Conservation (phyloP, 2,797 vertebrate species). For the Melopsittacus undulatus region DNA sequence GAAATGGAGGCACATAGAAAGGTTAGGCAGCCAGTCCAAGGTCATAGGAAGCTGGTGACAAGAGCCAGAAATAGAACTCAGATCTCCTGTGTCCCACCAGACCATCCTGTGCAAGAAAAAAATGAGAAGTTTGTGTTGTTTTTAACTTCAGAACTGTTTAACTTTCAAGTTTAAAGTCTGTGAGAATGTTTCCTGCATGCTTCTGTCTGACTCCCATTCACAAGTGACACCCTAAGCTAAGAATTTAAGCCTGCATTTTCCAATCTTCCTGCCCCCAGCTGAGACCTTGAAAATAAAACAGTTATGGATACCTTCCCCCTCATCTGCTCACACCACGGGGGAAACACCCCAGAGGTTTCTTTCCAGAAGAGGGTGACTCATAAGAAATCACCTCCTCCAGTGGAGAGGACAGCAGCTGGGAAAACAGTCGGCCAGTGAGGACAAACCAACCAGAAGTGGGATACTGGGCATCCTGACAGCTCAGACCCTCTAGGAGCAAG, state of each 20-base stretch:
- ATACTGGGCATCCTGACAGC: background rate
- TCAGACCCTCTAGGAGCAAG: slow-evolving; percentile 21
- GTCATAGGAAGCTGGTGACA: slow-evolving; percentile 61
- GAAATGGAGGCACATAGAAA: slow-evolving; percentile 10
- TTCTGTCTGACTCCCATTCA: background rate
- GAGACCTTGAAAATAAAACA: slow-evolving; percentile 41
- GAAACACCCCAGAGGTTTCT: slow-evolving; percentile 38
- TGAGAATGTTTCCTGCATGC: slow-evolving; percentile 50
- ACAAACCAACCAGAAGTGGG: background rate
- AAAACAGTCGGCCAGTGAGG: slow-evolving; percentile 20
- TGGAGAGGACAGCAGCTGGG: slow-evolving; percentile 51
- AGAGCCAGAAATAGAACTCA: slow-evolving; percentile 46
- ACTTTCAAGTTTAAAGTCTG: slow-evolving; percentile 32
- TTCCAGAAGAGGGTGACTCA: slow-evolving; percentile 49
- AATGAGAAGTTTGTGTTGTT: slow-evolving; percentile 21
- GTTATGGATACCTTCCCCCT: background rate
- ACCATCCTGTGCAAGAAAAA: slow-evolving; percentile 46
- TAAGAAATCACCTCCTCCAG: slow-evolving; percentile 25
- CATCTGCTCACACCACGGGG: background rate
- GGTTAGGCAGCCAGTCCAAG: slow-evolving; percentile 10
- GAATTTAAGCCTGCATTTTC: slow-evolving; percentile 30
- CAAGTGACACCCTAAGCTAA: background rate
- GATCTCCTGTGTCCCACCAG: slow-evolving; percentile 49
- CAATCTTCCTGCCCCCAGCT: slow-evolving; percentile 38
- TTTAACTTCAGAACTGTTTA: slow-evolving; percentile 59